These are phyloP conservation scores for Coreoperca whiteheadi DNA, from an alignment of 2,113 vertebrate genomes.

Conservation along the genomic window DNA sequence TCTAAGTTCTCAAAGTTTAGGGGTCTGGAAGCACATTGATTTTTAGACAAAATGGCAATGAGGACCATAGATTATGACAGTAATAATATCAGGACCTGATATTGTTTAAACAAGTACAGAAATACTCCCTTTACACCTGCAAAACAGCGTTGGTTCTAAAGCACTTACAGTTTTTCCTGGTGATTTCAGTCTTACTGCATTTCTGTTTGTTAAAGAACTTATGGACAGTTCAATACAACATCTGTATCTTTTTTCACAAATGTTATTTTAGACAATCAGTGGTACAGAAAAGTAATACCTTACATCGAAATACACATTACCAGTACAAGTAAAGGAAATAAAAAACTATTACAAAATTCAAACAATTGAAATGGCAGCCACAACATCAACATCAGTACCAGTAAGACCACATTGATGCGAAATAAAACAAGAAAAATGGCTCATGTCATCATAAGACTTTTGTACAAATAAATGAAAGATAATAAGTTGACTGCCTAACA, in stretches of 20 bases:
- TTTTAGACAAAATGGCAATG: slow-evolving; percentile 49
- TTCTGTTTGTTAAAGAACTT: slow-evolving; percentile 14
- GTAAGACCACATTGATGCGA: slow-evolving; percentile 33
- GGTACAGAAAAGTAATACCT: slow-evolving; percentile 44
- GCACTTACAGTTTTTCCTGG: not conserved
- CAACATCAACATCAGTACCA: slow-evolving; percentile 50
- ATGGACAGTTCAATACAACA: slow-evolving; percentile 40
- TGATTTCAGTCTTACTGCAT: slow-evolving; percentile 32
- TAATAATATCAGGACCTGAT: slow-evolving; percentile 22
- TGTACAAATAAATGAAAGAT: slow-evolving; percentile 39
- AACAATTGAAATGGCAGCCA: slow-evolving; percentile 44
- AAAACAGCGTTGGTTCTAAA: slow-evolving; percentile 25
- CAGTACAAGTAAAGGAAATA: slow-evolving; percentile 52
- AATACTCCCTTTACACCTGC: slow-evolving; percentile 30
- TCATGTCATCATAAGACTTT: slow-evolving; percentile 45
- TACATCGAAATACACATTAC: slow-evolving; percentile 60
- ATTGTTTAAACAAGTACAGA: slow-evolving; percentile 29
- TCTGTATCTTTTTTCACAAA: slow-evolving; percentile 32
- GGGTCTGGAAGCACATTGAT: slow-evolving; percentile 72
- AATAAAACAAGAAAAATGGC: slow-evolving; percentile 63
- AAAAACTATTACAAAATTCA: slow-evolving; percentile 56
- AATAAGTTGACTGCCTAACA: slow-evolving; percentile 37
- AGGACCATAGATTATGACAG: slow-evolving; percentile 35
- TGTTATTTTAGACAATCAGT: slow-evolving; percentile 50
- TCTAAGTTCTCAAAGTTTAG: slow-evolving; percentile 41